Evolutionary conservation across 2,113 vertebrate genomes (phyloP).

Genomic region (Dunckerocampus dactyliophorus): DNA sequence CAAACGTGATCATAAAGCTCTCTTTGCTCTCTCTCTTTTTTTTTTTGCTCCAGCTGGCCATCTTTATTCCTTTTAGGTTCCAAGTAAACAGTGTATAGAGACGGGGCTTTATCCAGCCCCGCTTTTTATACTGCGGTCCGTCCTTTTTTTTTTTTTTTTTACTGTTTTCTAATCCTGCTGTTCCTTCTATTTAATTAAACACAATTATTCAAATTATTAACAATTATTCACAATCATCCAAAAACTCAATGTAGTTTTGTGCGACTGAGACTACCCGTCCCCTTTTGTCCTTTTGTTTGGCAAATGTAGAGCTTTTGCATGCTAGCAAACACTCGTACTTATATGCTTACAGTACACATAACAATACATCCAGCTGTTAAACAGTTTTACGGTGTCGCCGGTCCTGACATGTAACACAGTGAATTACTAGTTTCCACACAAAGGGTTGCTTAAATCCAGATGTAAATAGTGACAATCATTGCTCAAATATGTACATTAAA

Average conservation of each 20-base stretch:
- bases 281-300: conserved; percentile 31
- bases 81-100: background rate
- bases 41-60: background rate
- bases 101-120: conserved; percentile 6
- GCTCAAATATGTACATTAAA: too few relatives aligned
- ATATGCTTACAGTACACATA: conserved; percentile 29
- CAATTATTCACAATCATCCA: conserved; percentile 16
- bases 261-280: conserved; percentile 35
- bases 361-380: conserved; percentile 35
- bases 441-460: too few relatives aligned
- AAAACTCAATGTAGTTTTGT: conserved; percentile 26
- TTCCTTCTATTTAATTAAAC: background rate
- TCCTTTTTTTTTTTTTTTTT: conserved; percentile 4
- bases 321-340: conserved; percentile 10
- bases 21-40: conserved; percentile 9
- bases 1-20: conserved; percentile 11
- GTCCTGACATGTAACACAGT: background rate
- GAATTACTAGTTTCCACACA: too few relatives aligned
- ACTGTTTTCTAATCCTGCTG: background rate
- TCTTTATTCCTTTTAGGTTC: conserved; percentile 7
- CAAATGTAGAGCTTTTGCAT: conserved; percentile 25
- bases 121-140: background rate
- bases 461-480: too few relatives aligned
- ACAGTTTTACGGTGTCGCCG: background rate
- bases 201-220: conserved; percentile 21